Conservation (phyloP, 2,888 invertebrate species). For the Leptinotarsa tumamoca region DNA sequence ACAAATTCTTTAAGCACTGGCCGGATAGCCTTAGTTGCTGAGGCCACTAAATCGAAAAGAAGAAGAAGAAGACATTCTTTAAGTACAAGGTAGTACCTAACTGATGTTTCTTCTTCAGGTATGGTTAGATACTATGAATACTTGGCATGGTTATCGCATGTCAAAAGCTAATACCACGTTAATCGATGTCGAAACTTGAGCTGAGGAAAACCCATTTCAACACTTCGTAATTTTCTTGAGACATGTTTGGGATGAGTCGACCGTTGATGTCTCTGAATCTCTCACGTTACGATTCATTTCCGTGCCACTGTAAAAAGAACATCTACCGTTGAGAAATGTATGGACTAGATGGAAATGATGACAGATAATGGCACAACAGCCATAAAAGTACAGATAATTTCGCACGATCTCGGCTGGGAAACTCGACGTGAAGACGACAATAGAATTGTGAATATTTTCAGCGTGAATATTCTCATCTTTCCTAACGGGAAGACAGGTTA, state of each 20-base stretch:
- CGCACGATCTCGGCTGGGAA: not conserved
- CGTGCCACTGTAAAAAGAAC: not conserved
- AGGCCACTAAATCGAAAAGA: no score
- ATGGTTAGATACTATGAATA: no score
- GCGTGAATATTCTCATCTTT: not conserved
- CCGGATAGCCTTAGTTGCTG: no score
- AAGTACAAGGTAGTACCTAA: no score
- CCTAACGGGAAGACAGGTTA: not conserved
- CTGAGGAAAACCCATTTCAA: no score
- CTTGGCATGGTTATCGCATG: no score
- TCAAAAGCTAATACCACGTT: no score
- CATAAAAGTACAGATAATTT: constrained; percentile 2
- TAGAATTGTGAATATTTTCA: not conserved
- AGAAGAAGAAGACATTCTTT: no score
- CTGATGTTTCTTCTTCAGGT: no score
- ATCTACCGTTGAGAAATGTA: not conserved
- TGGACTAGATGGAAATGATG: not conserved
- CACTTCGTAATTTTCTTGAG: not conserved
- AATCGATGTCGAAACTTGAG: no score
- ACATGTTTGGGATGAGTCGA: not conserved
- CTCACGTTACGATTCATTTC: not conserved
- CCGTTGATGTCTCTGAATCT: not conserved
- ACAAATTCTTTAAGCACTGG: no score
- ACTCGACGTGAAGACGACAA: not conserved
- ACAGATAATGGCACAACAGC: constrained; percentile 6